These are phyloP conservation scores for Heterodera filipjevi DNA, from an alignment of 2,888 invertebrate genomes.

Conservation along the genomic window DNA sequence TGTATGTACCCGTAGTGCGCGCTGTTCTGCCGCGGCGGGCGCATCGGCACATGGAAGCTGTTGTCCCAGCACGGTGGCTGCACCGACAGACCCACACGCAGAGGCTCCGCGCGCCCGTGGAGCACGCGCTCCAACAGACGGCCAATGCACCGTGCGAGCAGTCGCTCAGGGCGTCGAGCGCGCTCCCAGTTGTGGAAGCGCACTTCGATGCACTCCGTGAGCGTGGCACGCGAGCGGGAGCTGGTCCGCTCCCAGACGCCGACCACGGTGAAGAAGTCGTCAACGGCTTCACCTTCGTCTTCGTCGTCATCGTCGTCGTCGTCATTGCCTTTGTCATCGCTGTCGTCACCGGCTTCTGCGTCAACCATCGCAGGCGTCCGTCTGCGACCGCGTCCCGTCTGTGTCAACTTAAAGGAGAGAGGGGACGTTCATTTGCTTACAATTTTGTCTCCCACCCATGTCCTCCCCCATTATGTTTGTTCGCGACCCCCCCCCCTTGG, in stretches of 20 bases:
- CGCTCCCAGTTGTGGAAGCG: no score
- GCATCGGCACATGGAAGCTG: not conserved
- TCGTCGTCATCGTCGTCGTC: not conserved
- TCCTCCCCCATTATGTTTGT: no score
- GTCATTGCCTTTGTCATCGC: no score
- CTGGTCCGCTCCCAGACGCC: not conserved
- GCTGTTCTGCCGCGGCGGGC: not conserved
- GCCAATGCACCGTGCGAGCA: no score
- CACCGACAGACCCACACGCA: not conserved
- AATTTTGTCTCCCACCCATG: no score
- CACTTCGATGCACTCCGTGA: not conserved
- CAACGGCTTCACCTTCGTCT: not conserved
- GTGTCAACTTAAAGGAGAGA: no score
- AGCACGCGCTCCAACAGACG: not conserved
- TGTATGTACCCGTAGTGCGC: conserved; percentile 4
- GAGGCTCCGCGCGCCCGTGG: not conserved
- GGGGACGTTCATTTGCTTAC: no score
- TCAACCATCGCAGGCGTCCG: not conserved
- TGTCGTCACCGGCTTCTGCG: no score
- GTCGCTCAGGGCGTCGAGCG: no score
- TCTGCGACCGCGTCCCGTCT: no score
- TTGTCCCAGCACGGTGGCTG: not conserved
- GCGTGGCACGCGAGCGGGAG: not conserved
- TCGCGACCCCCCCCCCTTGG: no score
- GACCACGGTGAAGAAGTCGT: not conserved